Conservation (phyloP, 2,888 invertebrate species). For the Tetanocera ferruginea region DNA sequence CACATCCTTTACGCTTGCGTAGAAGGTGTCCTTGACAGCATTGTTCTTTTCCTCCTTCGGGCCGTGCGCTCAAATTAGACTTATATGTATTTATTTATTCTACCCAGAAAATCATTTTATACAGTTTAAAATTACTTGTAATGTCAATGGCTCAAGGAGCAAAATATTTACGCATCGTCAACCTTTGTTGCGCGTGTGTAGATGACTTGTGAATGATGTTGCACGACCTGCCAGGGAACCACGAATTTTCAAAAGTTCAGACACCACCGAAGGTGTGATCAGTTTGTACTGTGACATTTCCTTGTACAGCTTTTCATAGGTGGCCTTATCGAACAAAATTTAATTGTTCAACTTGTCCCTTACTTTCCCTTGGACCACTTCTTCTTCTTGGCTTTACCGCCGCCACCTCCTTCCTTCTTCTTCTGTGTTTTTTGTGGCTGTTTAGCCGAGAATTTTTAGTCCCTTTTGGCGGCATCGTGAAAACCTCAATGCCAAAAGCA, state of each 20-base stretch:
- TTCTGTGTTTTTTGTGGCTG: constrained; percentile 95
- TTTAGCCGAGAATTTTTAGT: constrained; percentile 89
- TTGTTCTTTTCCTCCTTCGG: too few relatives aligned
- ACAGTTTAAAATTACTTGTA: constrained; percentile 42
- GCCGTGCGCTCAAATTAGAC: too few relatives aligned
- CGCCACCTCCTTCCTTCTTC: constrained; percentile 95
- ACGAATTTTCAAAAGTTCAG: constrained; percentile 97
- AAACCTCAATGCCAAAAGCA: constrained; percentile 68
- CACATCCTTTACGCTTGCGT: too few relatives aligned
- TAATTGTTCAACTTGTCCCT: constrained; percentile 99
- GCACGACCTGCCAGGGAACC: constrained; percentile 97
- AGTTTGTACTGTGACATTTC: constrained; percentile 98
- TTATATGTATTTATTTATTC: too few relatives aligned
- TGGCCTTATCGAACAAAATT: constrained; percentile 97
- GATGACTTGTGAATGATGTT: constrained; percentile 96
- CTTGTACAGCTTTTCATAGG: constrained; percentile 96
- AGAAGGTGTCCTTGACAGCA: too few relatives aligned
- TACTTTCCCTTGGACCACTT: constrained; percentile 99
- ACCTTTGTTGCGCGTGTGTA: constrained; percentile 97
- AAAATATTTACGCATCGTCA: constrained; percentile 81
- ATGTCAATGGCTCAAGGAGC: constrained; percentile 28
- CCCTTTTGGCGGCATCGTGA: constrained; percentile 87
- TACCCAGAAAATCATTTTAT: constrained; percentile 45
- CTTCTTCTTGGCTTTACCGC: constrained; percentile 98
- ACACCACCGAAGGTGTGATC: constrained; percentile 98